phyloP scores from a whole-genome alignment of 2,888 invertebrate species.

The Cybosia mesomella region DNA sequence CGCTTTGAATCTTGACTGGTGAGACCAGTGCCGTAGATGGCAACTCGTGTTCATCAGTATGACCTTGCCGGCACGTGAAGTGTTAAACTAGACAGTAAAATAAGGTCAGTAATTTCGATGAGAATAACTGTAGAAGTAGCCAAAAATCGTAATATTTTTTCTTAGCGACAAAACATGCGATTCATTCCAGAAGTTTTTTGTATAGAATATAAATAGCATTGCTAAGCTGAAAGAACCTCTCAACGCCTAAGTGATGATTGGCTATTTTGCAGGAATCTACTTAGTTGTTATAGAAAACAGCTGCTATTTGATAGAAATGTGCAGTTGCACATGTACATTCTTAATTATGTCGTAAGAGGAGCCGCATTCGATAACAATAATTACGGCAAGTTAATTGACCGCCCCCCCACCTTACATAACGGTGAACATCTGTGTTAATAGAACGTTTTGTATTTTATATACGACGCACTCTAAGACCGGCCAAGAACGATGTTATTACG shows the following conservation, averaged over 20 bases:
- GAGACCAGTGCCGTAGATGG: conserved; percentile 68
- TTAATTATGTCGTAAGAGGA: conserved; percentile 53
- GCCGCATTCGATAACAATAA: conserved; percentile 55
- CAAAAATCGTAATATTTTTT: neutral
- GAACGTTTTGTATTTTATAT: conserved; percentile 64
- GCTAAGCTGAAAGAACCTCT: neutral
- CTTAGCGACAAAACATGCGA: neutral
- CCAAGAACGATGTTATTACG: conserved; percentile 39
- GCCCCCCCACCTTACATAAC: conserved; percentile 71
- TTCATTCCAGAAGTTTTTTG: neutral
- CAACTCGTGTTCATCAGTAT: conserved; percentile 61
- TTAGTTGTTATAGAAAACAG: neutral
- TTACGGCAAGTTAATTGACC: conserved; percentile 72
- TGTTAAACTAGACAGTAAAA: conserved; percentile 58
- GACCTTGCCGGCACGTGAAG: conserved; percentile 58
- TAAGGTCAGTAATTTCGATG: conserved; percentile 48
- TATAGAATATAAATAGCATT: neutral
- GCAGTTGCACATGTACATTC: conserved; percentile 41
- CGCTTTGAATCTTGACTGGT: conserved; percentile 62
- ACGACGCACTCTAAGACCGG: conserved; percentile 47
- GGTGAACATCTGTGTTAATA: conserved; percentile 82
- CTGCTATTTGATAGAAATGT: conserved; percentile 26
- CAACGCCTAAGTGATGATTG: conserved; percentile 3
- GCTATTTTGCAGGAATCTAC: neutral
- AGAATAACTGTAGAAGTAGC: conserved; percentile 34